Evolutionary conservation across 2,113 vertebrate species (phyloP), one percentile per base, ranked within the genome.

Genomic region (Varanus komodoensis): DNA sequence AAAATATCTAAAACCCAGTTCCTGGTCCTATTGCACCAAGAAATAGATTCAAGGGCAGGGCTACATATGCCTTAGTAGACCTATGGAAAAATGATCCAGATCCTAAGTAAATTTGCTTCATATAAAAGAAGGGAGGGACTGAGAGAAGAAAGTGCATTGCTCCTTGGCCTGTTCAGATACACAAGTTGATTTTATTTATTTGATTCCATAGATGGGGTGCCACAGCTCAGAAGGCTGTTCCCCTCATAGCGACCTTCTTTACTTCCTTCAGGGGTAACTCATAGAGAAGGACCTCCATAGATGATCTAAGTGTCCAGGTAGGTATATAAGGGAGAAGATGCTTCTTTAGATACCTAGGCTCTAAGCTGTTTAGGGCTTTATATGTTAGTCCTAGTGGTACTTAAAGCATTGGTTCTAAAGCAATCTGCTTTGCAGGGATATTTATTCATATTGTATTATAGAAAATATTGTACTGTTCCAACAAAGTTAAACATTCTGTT

Each of bases 401-500:
- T 44, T 44, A 44, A 44, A 44, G 81, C 6, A 34, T 29, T 5
- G 2, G 27, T 44, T 23, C 78, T 3, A 87, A 0, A 5, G 4
- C 8, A 14, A 38, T 85, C 88, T 29, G 1, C 27, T 21, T 52
- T 73, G 80, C 29, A 88, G 32, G 68, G 68, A 85, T 61, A 68
- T 81, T 84, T 84, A 21, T 5, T 54, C 19, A 34, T 44, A 44
- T 44, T 44, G 38, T 44, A 44, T 44, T 44, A 44, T 32, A 61
- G 80, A 61, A 57, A 21, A 82, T 34, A 32, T 29, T 52, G 25
- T 38, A 21, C 9, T 27, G 38, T 87, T 71, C 38, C 23, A 69
- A 32, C 38, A 92, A 95, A 79, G 50, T 82, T 34, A 21, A 84
- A 68, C 23, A 94, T 19, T 84, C 61, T 34, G 68, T 94, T 94